Conservation (phyloP, 2,113 vertebrate genomes). For the Hyaena hyaena region DNA sequence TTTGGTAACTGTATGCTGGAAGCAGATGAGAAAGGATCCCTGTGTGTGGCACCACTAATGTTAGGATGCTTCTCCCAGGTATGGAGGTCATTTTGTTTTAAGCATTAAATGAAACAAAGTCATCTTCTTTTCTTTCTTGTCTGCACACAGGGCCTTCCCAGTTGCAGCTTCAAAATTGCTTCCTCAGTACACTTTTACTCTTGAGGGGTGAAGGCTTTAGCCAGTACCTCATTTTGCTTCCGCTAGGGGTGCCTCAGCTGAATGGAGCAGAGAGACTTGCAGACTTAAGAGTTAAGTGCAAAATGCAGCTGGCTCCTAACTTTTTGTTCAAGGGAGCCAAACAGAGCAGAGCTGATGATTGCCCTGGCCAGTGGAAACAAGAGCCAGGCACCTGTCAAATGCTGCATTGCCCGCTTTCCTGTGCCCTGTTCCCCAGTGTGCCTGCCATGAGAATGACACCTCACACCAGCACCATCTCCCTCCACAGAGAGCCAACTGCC, state of each 20-base stretch:
- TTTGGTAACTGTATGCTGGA: background rate
- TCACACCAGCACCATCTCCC: background rate
- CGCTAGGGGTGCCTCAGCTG: background rate
- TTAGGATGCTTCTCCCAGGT: background rate
- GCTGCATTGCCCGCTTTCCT: background rate
- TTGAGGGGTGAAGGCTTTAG: background rate
- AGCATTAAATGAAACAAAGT: background rate
- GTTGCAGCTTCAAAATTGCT: background rate
- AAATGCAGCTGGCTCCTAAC: slow-evolving; percentile 51
- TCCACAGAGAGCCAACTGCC: background rate
- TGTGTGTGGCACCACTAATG: background rate
- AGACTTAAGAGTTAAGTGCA: slow-evolving; percentile 17
- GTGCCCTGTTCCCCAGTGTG: accelerated
- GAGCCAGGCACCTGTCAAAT: slow-evolving; percentile 61
- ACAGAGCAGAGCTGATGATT: background rate
- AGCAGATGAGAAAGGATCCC: background rate
- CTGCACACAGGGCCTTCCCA: background rate
- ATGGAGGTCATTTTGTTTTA: background rate
- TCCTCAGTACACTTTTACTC: background rate
- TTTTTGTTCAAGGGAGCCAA: background rate
- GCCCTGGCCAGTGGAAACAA: background rate
- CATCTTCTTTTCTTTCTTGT: background rate
- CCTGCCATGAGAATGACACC: background rate
- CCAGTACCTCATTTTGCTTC: background rate
- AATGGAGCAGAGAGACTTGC: background rate